These are phyloP conservation scores for Valencia hispanica DNA, from an alignment of 2,797 vertebrate genomes.

Conservation along the genomic window DNA sequence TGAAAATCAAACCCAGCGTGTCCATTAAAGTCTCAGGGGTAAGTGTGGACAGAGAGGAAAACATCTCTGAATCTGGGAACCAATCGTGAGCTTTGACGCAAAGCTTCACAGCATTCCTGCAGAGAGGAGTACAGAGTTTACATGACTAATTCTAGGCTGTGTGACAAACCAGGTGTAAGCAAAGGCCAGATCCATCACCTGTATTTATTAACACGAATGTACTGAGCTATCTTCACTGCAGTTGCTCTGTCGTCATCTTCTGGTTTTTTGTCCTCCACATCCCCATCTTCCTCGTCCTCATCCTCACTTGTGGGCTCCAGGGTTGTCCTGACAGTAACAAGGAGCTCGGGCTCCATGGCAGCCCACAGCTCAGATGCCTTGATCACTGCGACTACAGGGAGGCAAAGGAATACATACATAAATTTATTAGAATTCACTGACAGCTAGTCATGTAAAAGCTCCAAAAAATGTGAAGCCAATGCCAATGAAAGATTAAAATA, in stretches of 20 bases:
- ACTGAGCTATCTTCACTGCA: constrained; percentile 79
- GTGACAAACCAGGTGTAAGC: constrained; percentile 2
- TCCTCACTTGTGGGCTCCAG: constrained; percentile 72
- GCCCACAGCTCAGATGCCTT: constrained; percentile 91
- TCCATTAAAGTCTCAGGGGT: constrained; percentile 75
- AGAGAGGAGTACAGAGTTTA: not conserved
- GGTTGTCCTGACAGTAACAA: constrained; percentile 76
- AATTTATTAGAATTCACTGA: constrained; percentile 16
- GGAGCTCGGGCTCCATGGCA: constrained; percentile 93
- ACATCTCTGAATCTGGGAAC: constrained; percentile 85
- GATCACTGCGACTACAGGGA: constrained; percentile 76
- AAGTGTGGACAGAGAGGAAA: constrained; percentile 72
- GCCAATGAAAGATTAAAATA: not conserved
- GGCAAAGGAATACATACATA: constrained; percentile 9
- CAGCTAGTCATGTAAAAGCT: constrained; percentile 1
- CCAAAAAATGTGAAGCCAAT: constrained; percentile 3
- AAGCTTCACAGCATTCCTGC: constrained; percentile 87
- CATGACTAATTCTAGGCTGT: constrained; percentile 21
- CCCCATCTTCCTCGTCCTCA: constrained; percentile 57
- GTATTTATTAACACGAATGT: constrained; percentile 91
- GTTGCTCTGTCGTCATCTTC: constrained; percentile 76
- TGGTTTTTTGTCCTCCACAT: constrained; percentile 52
- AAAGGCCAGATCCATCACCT: constrained; percentile 73
- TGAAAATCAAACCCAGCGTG: constrained; percentile 86
- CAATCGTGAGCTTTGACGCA: constrained; percentile 75